These are phyloP conservation scores for Drosophila quasianomalipes DNA, from an alignment of 2,888 invertebrate species.

Conservation along the genomic window DNA sequence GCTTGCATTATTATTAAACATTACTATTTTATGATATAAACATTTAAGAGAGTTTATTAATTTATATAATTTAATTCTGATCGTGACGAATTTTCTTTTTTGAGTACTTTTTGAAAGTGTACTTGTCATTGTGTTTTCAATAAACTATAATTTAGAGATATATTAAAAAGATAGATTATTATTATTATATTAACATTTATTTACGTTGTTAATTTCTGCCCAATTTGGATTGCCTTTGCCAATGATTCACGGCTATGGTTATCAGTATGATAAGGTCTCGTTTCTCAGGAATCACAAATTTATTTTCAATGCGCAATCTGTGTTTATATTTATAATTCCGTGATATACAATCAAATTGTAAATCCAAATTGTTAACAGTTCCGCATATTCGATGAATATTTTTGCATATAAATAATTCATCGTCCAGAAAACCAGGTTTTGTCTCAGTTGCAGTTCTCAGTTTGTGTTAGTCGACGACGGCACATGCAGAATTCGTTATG, in stretches of 20 bases:
- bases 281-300: neutral
- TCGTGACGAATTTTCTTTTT: no score
- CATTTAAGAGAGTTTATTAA: no score
- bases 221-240: neutral
- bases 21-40: no score
- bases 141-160: neutral
- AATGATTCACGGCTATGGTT: neutral
- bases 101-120: neutral
- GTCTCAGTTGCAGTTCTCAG: slow-evolving; percentile 28
- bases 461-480: slow-evolving; percentile 12
- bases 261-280: neutral
- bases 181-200: neutral
- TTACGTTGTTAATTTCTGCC: neutral
- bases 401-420: neutral
- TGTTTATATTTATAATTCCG: neutral
- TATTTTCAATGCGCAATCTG: neutral
- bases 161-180: neutral
- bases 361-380: neutral
- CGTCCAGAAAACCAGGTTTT: neutral
- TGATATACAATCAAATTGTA: neutral
- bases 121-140: neutral
- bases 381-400: neutral
- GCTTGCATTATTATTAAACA: no score
- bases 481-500: no score
- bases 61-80: no score